These are phyloP conservation scores for Diabrotica virgifera DNA, from an alignment of 1,140 invertebrate genomes.

Conservation along the genomic window DNA sequence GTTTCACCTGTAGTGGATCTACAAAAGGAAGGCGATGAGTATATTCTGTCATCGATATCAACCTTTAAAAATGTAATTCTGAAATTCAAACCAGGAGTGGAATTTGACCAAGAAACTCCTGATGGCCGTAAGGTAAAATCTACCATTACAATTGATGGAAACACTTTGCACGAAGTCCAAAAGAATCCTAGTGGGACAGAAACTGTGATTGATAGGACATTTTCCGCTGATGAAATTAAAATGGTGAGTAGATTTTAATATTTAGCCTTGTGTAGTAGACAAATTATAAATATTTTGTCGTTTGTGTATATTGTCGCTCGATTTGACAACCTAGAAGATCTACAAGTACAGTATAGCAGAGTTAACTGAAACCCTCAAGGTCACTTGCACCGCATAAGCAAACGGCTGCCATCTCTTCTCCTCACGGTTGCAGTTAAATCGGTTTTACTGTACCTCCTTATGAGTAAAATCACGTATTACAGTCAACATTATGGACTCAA, in stretches of 20 bases:
- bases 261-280: too few relatives aligned
- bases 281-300: too few relatives aligned
- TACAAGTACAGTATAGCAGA: too few relatives aligned
- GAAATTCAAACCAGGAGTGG: constrained; percentile 76
- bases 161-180: constrained; percentile 69
- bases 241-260: constrained; percentile 53
- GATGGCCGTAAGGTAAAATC: constrained; percentile 82
- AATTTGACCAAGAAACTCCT: constrained; percentile 82
- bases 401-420: too few relatives aligned
- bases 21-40: constrained; percentile 61
- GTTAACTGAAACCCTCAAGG: too few relatives aligned
- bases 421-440: too few relatives aligned
- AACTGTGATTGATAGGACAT: constrained; percentile 65
- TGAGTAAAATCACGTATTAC: too few relatives aligned
- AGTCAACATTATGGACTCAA: too few relatives aligned
- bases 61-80: constrained; percentile 80
- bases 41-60: constrained; percentile 72
- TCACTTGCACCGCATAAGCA: too few relatives aligned
- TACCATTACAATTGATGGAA: constrained; percentile 61
- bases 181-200: constrained; percentile 64
- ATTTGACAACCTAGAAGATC: too few relatives aligned
- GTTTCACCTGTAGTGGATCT: constrained; percentile 75
- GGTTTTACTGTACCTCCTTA: too few relatives aligned
- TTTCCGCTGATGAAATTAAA: constrained; percentile 67
- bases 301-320: too few relatives aligned